Evolutionary conservation across 2,888 invertebrate species (phyloP).

Genomic region (Pherbina coryleti): DNA sequence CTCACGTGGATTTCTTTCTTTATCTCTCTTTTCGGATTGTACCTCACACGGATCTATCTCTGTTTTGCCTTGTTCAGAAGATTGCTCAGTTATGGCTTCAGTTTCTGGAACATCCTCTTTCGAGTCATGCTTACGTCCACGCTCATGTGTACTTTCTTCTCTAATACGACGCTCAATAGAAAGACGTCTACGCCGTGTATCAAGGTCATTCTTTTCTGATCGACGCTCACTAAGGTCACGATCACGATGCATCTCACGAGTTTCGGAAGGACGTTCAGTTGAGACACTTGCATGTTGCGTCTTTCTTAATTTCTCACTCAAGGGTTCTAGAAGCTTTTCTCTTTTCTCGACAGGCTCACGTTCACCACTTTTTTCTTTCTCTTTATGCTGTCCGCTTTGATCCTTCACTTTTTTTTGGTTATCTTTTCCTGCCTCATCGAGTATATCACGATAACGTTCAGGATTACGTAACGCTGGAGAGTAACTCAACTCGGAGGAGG

Average conservation of each 20-base stretch:
- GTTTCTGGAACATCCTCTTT: background rate
- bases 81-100: background rate
- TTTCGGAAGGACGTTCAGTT: constrained; percentile 1
- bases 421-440: constrained; percentile 72
- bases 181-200: too few relatives aligned
- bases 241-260: background rate
- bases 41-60: background rate
- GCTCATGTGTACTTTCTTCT: background rate
- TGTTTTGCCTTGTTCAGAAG: background rate
- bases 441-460: constrained; percentile 77
- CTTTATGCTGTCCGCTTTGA: background rate
- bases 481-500: constrained; percentile 74
- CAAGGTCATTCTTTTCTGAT: background rate
- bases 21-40: background rate
- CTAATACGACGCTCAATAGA: too few relatives aligned
- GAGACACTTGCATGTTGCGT: background rate
- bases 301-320: background rate
- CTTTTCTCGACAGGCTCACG: background rate
- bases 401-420: constrained; percentile 60
- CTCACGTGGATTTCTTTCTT: background rate
- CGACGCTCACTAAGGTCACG: background rate
- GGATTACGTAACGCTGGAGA: constrained; percentile 79
- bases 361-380: constrained; percentile 23
- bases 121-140: background rate
- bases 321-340: background rate